A percentile compares a stretch with the other conserved stretches of the same genome.
Evolutionary conservation across 2,888 invertebrate genomes (phyloP).

Genomic region (Sinodicranocentrus sp.): DNA sequence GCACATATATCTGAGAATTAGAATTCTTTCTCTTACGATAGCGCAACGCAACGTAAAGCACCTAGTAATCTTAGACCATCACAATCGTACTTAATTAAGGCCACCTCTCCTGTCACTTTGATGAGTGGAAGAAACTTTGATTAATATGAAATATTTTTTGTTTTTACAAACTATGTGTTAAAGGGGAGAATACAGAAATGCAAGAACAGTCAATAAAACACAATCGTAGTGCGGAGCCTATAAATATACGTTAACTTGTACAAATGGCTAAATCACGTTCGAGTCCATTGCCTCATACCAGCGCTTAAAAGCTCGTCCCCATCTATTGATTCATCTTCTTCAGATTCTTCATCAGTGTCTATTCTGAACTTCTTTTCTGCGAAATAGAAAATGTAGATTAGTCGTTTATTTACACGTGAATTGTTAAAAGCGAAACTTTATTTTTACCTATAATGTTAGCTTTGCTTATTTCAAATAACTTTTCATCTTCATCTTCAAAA

Average conservation of each 20-base stretch:
- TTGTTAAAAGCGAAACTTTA: too few relatives aligned
- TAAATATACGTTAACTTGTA: too few relatives aligned
- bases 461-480: conserved; percentile 72
- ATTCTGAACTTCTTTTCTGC: conserved; percentile 74
- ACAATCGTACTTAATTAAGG: background rate
- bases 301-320: conserved; percentile 64
- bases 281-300: conserved; percentile 72
- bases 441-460: conserved; percentile 72
- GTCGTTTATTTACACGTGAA: background rate
- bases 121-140: background rate
- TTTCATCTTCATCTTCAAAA: conserved; percentile 76
- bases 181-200: background rate
- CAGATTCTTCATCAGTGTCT: conserved; percentile 72
- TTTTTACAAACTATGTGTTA: too few relatives aligned
- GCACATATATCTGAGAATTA: background rate
- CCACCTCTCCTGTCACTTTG: background rate
- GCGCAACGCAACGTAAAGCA: too few relatives aligned
- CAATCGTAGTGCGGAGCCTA: too few relatives aligned
- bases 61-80: too few relatives aligned
- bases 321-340: conserved; percentile 57
- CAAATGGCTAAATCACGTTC: conserved; percentile 49
- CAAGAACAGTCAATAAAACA: background rate
- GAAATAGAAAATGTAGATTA: conserved; percentile 42
- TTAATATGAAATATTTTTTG: conserved; percentile 5
- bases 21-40: background rate